Base-by-base conservation (phyloP, 2,797 vertebrate species). In the Sardinella longiceps region DNA sequence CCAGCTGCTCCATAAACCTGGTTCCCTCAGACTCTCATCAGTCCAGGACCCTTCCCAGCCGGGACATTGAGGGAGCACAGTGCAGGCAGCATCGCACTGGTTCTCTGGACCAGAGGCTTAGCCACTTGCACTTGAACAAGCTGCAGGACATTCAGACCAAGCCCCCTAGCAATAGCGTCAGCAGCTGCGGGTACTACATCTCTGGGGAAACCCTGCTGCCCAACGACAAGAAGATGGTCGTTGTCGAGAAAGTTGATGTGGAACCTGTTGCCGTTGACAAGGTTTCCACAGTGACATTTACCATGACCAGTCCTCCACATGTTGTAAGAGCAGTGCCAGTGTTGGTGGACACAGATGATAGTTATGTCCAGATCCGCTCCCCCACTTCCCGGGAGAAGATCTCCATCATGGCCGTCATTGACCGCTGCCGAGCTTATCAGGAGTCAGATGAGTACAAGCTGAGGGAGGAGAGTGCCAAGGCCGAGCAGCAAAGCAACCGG, bases 311-410 rank as follows among this genome's bases (percentile, higher is more conserved):
- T 43, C 37, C 37, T 23, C 37, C 37, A 39, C 28, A 43, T 15
- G 37, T 23, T 37, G 7, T 18, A 18, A 43, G 4, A 37, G 66
- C 20, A 15, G 3, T 23, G 14, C 33, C 18, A 10, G 43, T 82
- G 66, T 12, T 50, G 0, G 82, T 86, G 14, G 81, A 1, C 45
- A 45, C 58, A 0, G 89, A 93, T 0, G 91, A 91, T 0, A 63
- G 87, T 3, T 95, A 94, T 0, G 91, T 96, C 30, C 96, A 96
- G 90, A 97, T 96, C 90, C 95, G 94, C 9, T 97, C 96, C 0
- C 96, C 96, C 0, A 96, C 96, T 39, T 94, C 94, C 20, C 93
- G 91, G 37, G 96, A 97, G 91, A 97, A 95, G 87, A 95, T 96
- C 88, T 97, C 93, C 39, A 92, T 96, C 82, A 93, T 94, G 90